Conservation (phyloP, 1,140 invertebrate species). For the Nylanderia fulva region DNA sequence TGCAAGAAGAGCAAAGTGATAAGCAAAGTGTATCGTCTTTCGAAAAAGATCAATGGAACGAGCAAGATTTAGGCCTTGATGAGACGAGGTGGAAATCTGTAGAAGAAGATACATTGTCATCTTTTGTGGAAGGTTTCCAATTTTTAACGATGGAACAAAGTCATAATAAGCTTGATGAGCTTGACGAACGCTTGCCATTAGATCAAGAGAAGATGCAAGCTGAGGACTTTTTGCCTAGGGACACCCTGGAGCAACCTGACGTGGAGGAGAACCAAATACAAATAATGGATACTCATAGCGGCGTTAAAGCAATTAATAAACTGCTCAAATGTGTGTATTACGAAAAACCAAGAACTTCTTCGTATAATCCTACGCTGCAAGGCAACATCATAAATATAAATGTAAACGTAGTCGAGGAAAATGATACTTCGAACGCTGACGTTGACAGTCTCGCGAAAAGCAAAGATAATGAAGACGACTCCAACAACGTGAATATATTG, state of each 20-base stretch:
- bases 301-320: slow-evolving; percentile 3
- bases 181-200: background rate
- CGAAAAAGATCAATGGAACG: background rate
- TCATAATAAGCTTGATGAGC: no score
- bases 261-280: no score
- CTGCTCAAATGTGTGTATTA: background rate
- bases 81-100: background rate
- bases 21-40: background rate
- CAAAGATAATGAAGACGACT: background rate
- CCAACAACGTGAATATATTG: slow-evolving; percentile 15
- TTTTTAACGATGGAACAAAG: background rate
- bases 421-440: background rate
- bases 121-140: background rate
- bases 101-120: background rate
- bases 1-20: background rate
- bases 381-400: background rate
- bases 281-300: background rate
- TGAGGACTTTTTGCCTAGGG: no score
- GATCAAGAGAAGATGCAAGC: background rate
- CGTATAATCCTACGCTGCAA: background rate
- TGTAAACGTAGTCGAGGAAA: background rate
- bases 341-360: background rate
- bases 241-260: no score
- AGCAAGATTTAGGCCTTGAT: background rate
- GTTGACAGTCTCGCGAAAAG: background rate